Conservation (phyloP, 2,113 vertebrate genomes). For the Rhizomys pruinosus region DNA sequence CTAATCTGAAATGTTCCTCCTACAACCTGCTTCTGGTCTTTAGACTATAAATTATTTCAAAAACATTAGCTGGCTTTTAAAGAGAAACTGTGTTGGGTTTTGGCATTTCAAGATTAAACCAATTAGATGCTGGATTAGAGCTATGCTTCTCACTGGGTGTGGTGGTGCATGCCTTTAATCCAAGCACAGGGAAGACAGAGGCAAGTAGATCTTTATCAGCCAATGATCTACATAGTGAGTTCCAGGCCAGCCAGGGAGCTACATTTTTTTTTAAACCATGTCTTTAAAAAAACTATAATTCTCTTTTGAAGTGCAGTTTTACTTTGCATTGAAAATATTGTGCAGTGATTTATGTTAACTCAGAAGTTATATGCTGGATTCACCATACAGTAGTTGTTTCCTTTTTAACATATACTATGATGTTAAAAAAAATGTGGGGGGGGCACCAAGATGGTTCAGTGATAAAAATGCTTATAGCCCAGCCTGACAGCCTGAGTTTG, state of each 20-base stretch:
- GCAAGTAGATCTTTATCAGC: no score
- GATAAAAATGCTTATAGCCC: background rate
- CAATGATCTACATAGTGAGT: no score
- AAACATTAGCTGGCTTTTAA: constrained; percentile 20
- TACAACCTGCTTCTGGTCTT: background rate
- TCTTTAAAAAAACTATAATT: background rate
- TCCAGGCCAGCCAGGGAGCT: no score
- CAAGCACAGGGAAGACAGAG: no score
- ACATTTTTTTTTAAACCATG: no score
- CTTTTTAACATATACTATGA: constrained; percentile 19
- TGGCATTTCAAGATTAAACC: constrained; percentile 29
- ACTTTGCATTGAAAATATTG: constrained; percentile 39
- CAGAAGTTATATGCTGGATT: background rate
- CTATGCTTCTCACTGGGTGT: background rate
- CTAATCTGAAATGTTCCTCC: constrained; percentile 20
- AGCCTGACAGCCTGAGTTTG: background rate
- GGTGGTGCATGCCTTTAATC: no score
- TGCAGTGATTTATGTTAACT: constrained; percentile 1
- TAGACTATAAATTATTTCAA: background rate
- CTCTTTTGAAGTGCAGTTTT: background rate
- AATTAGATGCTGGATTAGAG: constrained; percentile 17
- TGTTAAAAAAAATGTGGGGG: constrained; percentile 21
- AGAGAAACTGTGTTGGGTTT: constrained; percentile 26
- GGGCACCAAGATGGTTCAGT: background rate
- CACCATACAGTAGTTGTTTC: constrained; percentile 23